These are phyloP conservation scores for Meloidogyne chitwoodi DNA, from an alignment of 1,140 invertebrate species.

Conservation along the genomic window DNA sequence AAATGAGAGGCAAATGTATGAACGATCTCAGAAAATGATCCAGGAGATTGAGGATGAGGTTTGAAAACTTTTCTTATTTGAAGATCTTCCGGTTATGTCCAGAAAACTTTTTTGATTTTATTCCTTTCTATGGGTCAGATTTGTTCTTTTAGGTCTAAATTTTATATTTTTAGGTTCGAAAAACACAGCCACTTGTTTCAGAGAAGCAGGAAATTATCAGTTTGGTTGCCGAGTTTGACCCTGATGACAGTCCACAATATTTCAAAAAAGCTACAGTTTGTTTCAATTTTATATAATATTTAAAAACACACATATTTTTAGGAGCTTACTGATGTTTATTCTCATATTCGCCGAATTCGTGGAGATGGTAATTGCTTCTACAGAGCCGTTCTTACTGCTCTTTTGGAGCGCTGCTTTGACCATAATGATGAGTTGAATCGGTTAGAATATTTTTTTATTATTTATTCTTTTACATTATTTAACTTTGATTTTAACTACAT, in stretches of 20 bases:
- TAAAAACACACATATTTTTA: constrained; percentile 8
- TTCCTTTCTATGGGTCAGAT: no score
- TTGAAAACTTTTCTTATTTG: not conserved
- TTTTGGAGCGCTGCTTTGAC: constrained; percentile 36
- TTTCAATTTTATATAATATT: not conserved
- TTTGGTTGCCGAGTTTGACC: constrained; percentile 13
- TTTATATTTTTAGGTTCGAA: constrained; percentile 39
- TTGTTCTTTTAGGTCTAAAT: not conserved
- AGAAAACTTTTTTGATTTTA: not conserved
- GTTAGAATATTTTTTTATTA: constrained; percentile 20
- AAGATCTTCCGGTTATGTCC: not conserved
- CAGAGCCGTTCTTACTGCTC: constrained; percentile 41
- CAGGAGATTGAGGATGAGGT: constrained; percentile 50
- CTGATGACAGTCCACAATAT: constrained; percentile 32
- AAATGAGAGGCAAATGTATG: constrained; percentile 40
- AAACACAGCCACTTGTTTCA: constrained; percentile 41
- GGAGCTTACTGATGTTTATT: constrained; percentile 39
- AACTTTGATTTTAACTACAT: no score
- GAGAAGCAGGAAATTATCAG: constrained; percentile 34
- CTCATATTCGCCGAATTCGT: constrained; percentile 44
- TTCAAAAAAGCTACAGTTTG: constrained; percentile 38
- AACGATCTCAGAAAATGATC: constrained; percentile 37
- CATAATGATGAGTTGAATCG: constrained; percentile 31
- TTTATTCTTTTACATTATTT: no score
- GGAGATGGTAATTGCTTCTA: constrained; percentile 53